Conservation (phyloP, 2,888 invertebrate species). For the Zaprionus lineosus region DNA sequence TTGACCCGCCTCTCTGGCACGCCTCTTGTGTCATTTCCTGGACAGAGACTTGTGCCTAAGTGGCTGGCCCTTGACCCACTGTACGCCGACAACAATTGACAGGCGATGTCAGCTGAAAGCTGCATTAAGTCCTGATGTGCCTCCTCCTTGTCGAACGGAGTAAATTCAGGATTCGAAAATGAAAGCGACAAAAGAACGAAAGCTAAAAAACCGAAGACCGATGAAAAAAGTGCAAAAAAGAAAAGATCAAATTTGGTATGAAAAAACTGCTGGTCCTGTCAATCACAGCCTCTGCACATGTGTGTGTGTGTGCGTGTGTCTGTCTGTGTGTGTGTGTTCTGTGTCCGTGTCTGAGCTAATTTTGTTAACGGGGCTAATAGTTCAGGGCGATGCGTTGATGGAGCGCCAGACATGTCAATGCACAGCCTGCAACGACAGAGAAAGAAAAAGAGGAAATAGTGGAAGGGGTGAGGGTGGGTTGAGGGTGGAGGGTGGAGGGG, state of each 20-base stretch:
- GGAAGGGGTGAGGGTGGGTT: no score
- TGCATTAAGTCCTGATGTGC: conserved; percentile 39
- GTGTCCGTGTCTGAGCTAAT: conserved; percentile 40
- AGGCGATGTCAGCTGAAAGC: conserved; percentile 53
- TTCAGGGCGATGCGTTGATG: no score
- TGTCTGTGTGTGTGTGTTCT: conserved; percentile 11
- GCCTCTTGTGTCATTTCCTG: conserved; percentile 5
- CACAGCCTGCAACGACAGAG: no score
- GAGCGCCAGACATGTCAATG: no score
- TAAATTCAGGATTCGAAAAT: no score
- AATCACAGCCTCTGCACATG: background rate
- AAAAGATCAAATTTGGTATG: background rate
- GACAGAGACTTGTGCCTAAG: conserved; percentile 23
- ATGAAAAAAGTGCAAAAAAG: conserved; percentile 12
- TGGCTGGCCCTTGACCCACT: conserved; percentile 43
- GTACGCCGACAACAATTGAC: conserved; percentile 47
- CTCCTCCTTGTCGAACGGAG: conserved; percentile 29
- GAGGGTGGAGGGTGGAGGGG: background rate
- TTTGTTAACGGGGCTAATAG: conserved; percentile 65
- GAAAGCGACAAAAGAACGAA: no score
- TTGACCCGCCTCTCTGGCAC: background rate
- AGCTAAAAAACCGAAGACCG: conserved; percentile 7
- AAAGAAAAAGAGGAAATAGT: no score
- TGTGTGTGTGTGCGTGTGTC: conserved; percentile 1
- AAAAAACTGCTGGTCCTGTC: conserved; percentile 14